Conservation (phyloP, 2,888 invertebrate species). For the Desoria tigrina region DNA sequence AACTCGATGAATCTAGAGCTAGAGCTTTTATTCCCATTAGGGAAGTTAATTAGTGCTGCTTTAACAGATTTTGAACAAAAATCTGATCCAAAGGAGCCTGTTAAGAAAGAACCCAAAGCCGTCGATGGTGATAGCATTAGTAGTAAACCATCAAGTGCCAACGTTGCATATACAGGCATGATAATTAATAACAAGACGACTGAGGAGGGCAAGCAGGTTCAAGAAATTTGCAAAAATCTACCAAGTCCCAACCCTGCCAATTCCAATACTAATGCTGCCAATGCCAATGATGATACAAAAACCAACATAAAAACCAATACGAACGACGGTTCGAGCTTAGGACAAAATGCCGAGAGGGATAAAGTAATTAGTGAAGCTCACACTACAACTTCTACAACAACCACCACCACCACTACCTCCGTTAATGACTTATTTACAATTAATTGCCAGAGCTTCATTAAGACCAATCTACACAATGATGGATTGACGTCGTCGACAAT, state of each 20-base stretch:
- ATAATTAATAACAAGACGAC: too few species aligned
- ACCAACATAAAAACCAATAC: neutral
- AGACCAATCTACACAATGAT: constrained; percentile 34
- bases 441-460: constrained; percentile 33
- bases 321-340: neutral
- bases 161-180: too few species aligned
- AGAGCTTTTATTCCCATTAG: constrained; percentile 1
- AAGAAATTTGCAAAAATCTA: too few species aligned
- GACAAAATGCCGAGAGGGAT: neutral
- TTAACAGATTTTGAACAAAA: constrained; percentile 3
- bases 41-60: neutral
- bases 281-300: too few species aligned
- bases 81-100: neutral
- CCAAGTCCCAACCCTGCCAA: too few species aligned
- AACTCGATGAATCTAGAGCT: neutral
- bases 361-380: constrained; percentile 7
- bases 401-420: too few species aligned
- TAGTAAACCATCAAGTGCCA: too few species aligned
- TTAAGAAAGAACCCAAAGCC: too few species aligned
- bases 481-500: constrained; percentile 33
- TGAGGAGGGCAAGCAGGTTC: too few species aligned
- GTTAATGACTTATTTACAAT: constrained; percentile 45
- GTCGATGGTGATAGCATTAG: too few species aligned
- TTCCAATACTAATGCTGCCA: too few species aligned
- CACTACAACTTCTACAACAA: constrained; percentile 4